Conservation (phyloP, 2,797 vertebrate species). For the Falco columbarius region DNA sequence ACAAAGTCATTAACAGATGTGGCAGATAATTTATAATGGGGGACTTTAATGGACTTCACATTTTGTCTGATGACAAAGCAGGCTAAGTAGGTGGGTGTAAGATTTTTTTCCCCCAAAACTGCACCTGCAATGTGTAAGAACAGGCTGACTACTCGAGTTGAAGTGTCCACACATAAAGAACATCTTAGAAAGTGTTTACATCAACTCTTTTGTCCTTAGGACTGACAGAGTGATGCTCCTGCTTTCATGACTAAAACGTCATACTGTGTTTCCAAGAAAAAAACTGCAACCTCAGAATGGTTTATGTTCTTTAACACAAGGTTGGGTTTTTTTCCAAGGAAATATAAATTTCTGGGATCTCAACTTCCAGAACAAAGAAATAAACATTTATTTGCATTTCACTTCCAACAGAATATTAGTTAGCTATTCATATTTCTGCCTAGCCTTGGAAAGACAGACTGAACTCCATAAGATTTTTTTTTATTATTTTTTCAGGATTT, state of each 20-base stretch:
- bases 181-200: neutral
- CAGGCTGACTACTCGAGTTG: neutral
- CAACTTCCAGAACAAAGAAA: neutral
- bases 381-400: neutral
- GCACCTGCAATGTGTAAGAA: neutral
- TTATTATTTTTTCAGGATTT: neutral
- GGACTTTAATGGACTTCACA: neutral
- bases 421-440: neutral
- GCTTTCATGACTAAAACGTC: neutral
- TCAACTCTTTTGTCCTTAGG: neutral
- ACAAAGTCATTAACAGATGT: constrained; percentile 17
- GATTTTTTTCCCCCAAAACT: neutral
- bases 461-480: neutral
- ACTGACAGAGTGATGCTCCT: neutral
- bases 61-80: neutral
- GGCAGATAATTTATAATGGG: neutral
- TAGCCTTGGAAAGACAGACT: neutral
- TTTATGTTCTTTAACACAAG: neutral
- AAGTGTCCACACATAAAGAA: neutral
- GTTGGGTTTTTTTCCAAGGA: neutral
- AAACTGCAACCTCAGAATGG: neutral
- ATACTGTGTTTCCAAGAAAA: neutral
- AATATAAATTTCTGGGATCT: neutral
- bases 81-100: neutral
- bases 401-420: neutral